These are phyloP conservation scores for Clitarchus hookeri DNA, from an alignment of 2,888 invertebrate species.

Conservation along the genomic window DNA sequence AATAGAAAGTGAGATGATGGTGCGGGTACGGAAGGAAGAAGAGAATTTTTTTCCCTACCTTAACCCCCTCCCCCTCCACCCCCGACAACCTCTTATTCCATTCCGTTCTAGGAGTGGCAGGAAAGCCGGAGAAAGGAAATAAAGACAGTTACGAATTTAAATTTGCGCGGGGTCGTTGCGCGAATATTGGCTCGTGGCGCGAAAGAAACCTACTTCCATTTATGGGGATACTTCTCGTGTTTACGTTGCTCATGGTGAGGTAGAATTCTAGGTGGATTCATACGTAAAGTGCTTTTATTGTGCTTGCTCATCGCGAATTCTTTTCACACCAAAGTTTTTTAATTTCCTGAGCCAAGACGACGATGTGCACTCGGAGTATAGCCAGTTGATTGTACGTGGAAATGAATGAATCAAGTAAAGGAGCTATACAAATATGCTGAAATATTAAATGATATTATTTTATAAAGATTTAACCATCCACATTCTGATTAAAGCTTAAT, in stretches of 20 bases:
- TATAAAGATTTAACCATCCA: too few species aligned
- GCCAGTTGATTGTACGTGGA: neutral
- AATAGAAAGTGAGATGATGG: constrained; percentile 26
- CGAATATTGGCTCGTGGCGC: constrained; percentile 7
- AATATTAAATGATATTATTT: too few species aligned
- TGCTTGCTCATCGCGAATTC: neutral
- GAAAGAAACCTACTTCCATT: neutral
- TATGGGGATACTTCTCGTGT: neutral
- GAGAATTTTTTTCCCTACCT: neutral
- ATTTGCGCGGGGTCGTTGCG: constrained; percentile 6
- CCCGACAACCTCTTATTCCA: neutral
- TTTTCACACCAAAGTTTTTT: neutral
- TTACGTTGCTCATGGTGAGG: neutral
- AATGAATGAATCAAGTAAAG: neutral
- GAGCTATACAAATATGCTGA: too few species aligned
- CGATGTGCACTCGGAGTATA: neutral
- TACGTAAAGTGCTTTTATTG: neutral
- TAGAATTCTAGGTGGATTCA: neutral
- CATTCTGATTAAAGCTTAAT: too few species aligned
- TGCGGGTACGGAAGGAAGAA: neutral
- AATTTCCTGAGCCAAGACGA: neutral
- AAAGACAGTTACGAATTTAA: constrained; percentile 22
- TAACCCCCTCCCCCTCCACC: neutral
- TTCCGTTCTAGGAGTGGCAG: neutral
- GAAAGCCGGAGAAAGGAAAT: constrained; percentile 15